Evolutionary conservation across 2,797 vertebrate genomes (phyloP).

Genomic region (Nyctalus aviator): DNA sequence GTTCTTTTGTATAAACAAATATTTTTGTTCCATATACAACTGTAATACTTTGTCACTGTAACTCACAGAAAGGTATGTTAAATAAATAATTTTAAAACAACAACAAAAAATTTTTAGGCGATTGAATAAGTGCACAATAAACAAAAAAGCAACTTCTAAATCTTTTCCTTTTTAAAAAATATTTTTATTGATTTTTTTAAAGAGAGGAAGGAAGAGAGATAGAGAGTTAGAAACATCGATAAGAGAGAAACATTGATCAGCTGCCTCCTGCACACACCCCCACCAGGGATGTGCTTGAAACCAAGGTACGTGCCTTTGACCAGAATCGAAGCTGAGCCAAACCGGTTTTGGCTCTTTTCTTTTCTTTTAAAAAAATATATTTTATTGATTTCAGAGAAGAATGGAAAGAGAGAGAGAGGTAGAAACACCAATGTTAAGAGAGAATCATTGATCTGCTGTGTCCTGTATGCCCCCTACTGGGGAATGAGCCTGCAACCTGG

Average conservation of each 20-base stretch:
- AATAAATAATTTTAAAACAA: not conserved
- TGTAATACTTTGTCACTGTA: not conserved
- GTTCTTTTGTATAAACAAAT: not conserved
- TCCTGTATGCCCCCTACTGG: not conserved
- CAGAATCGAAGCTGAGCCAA: no score
- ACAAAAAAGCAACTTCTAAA: not conserved
- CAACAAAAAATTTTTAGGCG: not conserved
- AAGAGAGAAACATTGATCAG: no score
- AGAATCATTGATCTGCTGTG: not conserved
- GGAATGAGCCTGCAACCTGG: not conserved
- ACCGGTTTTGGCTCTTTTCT: not conserved
- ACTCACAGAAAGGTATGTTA: not conserved
- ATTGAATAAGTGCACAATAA: conserved; percentile 37
- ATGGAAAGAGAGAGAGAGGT: not conserved
- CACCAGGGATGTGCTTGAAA: no score
- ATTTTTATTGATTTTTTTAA: no score
- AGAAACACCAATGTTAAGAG: not conserved
- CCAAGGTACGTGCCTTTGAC: no score
- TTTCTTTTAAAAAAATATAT: no score
- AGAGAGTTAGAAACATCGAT: no score
- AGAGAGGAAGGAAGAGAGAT: no score
- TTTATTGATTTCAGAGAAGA: no score
- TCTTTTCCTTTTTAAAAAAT: not conserved
- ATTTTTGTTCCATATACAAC: not conserved
- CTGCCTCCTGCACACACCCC: no score